These are phyloP conservation scores for Clarias pachynema DNA, from an alignment of 2,797 vertebrate species.

Conservation along the genomic window DNA sequence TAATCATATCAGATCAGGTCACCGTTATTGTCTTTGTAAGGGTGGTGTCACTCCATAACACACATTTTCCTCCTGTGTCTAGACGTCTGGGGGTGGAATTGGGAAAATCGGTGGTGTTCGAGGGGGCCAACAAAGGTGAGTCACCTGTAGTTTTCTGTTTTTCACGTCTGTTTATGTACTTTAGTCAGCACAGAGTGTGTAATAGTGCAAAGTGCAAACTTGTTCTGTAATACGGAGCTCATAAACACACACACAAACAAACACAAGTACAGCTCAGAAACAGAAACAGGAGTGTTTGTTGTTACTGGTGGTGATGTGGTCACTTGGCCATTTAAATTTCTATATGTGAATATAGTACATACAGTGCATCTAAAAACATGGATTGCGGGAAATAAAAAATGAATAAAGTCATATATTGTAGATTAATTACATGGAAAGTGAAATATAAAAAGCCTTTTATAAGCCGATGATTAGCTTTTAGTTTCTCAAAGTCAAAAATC, in stretches of 20 bases:
- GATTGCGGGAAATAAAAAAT: no score
- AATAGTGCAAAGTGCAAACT: constrained; percentile 23
- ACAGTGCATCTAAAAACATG: no score
- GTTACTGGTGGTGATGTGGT: not conserved
- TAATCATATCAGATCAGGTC: no score
- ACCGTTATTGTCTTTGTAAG: no score
- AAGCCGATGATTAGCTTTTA: no score
- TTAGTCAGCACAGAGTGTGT: not conserved
- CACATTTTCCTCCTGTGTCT: not conserved
- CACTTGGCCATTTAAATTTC: not conserved
- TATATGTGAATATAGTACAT: no score
- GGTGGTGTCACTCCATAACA: no score
- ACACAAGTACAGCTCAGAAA: not conserved
- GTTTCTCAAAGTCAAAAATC: no score
- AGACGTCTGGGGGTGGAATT: constrained; percentile 94
- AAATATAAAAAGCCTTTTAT: no score
- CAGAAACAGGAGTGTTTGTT: not conserved
- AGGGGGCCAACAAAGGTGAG: constrained; percentile 94
- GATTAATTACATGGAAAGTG: no score
- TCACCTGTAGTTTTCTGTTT: not conserved
- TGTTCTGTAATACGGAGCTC: not conserved
- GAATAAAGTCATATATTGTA: no score
- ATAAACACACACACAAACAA: not conserved
- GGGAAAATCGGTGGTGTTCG: constrained; percentile 94
- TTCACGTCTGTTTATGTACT: not conserved